A percentile compares a stretch with the other conserved stretches of the same genome.
phyloP scores from a whole-genome alignment of 2,797 vertebrate species.

The Enteromius paludinosus region DNA sequence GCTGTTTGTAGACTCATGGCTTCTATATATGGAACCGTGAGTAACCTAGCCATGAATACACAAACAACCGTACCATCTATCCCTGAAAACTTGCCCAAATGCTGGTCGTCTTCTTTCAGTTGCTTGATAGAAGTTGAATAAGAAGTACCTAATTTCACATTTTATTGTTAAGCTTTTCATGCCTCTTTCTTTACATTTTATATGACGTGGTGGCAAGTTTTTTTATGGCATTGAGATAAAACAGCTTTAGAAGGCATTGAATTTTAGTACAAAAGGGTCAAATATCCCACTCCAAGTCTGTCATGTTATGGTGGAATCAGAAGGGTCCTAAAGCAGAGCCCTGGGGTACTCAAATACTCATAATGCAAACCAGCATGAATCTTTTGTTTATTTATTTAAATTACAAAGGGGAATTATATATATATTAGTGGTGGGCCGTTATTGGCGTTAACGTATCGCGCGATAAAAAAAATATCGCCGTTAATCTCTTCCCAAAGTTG shows the following conservation, averaged over 20 bases:
- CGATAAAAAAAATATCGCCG: no score
- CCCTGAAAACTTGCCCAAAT: slow-evolving; percentile 5
- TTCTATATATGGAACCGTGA: slow-evolving; percentile 61
- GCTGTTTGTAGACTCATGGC: slow-evolving; percentile 51
- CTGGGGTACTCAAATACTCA: not conserved
- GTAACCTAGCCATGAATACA: slow-evolving; percentile 53
- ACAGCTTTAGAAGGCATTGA: not conserved
- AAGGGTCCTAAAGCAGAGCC: not conserved
- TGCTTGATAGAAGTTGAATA: not conserved
- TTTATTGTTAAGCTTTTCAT: slow-evolving; percentile 1
- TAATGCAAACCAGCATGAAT: not conserved
- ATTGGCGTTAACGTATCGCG: no score
- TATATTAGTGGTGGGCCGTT: no score
- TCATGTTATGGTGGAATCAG: not conserved
- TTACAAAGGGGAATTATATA: not conserved
- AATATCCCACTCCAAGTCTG: not conserved
- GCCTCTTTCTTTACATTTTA: not conserved
- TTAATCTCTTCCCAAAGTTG: no score
- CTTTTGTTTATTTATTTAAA: not conserved
- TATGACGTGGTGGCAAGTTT: not conserved
- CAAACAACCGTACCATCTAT: slow-evolving; percentile 36
- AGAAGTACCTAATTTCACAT: not conserved
- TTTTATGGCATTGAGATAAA: not conserved
- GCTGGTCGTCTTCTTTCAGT: not conserved
- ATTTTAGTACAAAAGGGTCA: not conserved